A percentile compares a stretch with the other conserved stretches of the same genome.
Evolutionary conservation across 2,888 invertebrate genomes (phyloP).

Genomic region (Aleiodes testaceus): DNA sequence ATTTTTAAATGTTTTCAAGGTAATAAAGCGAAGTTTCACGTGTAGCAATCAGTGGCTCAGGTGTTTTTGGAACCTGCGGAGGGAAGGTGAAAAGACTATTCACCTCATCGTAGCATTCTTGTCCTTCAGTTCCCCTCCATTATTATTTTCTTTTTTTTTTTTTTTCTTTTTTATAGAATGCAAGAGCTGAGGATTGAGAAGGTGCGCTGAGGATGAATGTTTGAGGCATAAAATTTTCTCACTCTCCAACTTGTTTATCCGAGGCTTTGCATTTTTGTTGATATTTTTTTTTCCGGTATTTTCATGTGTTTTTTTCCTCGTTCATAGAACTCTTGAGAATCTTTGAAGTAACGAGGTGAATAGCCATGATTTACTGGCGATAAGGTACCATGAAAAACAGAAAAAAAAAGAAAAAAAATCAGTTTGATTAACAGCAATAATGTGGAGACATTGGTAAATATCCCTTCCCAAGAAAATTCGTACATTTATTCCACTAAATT

Average conservation of each 20-base stretch:
- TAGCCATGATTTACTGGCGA: constrained; percentile 48
- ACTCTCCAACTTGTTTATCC: no score
- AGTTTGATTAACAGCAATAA: no score
- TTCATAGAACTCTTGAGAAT: constrained; percentile 9
- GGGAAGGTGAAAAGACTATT: constrained; percentile 24
- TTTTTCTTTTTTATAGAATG: constrained; percentile 11
- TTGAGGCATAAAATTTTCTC: neutral
- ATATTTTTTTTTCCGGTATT: neutral
- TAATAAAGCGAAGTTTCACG: no score
- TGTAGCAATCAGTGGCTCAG: constrained; percentile 3
- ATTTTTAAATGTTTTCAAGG: no score
- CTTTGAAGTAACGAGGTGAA: constrained; percentile 32
- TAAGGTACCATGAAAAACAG: constrained; percentile 35
- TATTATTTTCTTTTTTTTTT: constrained; percentile 1
- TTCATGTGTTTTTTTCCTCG: constrained; percentile 10
- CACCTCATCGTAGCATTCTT: constrained; percentile 29
- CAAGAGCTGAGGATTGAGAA: neutral
- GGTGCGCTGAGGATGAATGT: neutral
- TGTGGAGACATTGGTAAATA: no score
- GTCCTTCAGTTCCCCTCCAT: constrained; percentile 8
- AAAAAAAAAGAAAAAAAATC: no score
- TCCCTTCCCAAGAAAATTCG: no score
- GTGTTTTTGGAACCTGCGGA: constrained; percentile 20
- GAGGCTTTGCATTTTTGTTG: no score
- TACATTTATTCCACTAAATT: no score